Percentiles rank a stretch among this genome's conserved stretches.
Evolutionary conservation across 2,113 vertebrate species (phyloP).

Genomic region (Phrynosoma blainvillii): DNA sequence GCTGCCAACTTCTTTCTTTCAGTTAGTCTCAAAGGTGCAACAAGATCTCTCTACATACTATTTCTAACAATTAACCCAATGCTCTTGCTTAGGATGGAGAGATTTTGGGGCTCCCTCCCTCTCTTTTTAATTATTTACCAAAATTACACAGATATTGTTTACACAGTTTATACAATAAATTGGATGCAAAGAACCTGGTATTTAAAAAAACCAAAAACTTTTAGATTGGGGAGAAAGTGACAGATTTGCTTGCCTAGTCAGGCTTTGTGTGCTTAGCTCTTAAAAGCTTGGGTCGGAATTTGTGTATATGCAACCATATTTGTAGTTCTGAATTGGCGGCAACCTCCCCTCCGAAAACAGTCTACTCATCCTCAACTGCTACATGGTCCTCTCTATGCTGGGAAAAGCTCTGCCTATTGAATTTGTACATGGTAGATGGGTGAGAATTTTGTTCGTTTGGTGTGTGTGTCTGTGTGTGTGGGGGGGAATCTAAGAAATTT

Average conservation of each 20-base stretch:
- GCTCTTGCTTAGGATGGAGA: conserved; percentile 22
- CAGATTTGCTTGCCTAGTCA: background rate
- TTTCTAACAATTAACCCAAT: background rate
- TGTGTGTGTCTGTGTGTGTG: background rate
- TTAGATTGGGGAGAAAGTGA: too few relatives aligned
- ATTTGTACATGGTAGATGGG: background rate
- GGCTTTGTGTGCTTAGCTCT: background rate
- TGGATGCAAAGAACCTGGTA: background rate
- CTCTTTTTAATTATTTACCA: too few relatives aligned
- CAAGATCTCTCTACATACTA: too few relatives aligned
- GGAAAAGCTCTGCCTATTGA: background rate
- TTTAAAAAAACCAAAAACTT: background rate
- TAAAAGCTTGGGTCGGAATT: background rate
- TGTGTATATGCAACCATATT: background rate
- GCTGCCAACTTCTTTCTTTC: too few relatives aligned
- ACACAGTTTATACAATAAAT: background rate
- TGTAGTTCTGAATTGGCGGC: background rate
- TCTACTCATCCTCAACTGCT: background rate
- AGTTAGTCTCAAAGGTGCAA: too few relatives aligned
- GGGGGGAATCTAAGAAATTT: background rate
- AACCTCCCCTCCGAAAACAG: background rate
- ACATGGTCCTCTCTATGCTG: background rate
- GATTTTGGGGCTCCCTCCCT: background rate
- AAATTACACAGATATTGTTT: too few relatives aligned
- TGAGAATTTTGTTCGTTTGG: background rate